Percentiles rank a stretch among this genome's conserved stretches.
Conservation (phyloP, 2,888 invertebrate species). For the Chrysomela aeneicollis region DNA sequence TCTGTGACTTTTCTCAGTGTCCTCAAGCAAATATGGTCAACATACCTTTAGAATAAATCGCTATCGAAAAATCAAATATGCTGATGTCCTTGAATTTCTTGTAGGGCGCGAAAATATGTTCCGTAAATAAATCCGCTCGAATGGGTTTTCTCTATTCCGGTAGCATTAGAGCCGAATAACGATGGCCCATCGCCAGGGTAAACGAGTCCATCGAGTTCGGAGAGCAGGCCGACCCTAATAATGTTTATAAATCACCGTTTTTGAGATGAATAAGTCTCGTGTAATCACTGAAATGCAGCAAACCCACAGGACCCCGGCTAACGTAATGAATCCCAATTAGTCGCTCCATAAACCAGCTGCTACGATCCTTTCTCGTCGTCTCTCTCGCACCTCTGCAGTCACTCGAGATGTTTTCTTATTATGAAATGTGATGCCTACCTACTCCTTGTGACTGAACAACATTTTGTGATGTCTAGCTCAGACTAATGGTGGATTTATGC, state of each 20-base stretch:
- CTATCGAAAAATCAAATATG: no score
- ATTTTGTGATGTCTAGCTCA: no score
- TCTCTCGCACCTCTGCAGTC: neutral
- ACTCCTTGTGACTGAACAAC: no score
- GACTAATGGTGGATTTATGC: no score
- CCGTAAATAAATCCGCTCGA: neutral
- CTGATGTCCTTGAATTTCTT: neutral
- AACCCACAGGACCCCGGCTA: conserved; percentile 54
- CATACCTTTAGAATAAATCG: no score
- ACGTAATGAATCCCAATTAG: conserved; percentile 58
- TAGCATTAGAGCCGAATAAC: conserved; percentile 16
- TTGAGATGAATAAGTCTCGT: conserved; percentile 55
- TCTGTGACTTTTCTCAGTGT: no score
- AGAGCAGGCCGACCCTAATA: conserved; percentile 48
- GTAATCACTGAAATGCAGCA: conserved; percentile 54
- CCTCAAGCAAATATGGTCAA: no score
- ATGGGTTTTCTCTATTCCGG: neutral
- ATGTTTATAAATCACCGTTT: conserved; percentile 57
- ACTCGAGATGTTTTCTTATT: no score
- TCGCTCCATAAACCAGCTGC: conserved; percentile 53
- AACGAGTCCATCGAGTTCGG: conserved; percentile 40
- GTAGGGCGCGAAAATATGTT: neutral
- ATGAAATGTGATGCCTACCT: no score
- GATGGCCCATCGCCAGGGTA: conserved; percentile 16
- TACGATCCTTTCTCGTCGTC: conserved; percentile 28